Evolutionary conservation across 2,888 invertebrate genomes (phyloP).

Genomic region (Torymus tubicola): DNA sequence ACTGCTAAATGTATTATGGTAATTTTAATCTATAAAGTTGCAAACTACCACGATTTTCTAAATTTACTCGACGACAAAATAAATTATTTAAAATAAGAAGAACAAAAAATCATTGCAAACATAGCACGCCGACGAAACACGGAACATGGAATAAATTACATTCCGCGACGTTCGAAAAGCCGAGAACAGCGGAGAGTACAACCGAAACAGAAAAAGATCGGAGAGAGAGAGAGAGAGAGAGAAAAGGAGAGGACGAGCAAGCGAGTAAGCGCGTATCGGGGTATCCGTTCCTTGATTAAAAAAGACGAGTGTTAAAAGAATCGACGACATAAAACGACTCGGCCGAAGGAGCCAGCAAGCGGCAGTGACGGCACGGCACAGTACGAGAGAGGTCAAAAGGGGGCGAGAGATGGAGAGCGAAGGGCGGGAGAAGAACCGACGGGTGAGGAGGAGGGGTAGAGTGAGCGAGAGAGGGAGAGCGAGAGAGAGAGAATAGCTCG

Average conservation of each 20-base stretch:
- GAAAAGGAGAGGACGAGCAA: neutral
- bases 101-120: neutral
- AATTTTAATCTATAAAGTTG: too few relatives aligned
- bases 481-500: conserved; percentile 62
- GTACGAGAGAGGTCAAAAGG: conserved; percentile 15
- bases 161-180: conserved; percentile 19
- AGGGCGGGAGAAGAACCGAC: conserved; percentile 21
- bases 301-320: conserved; percentile 47
- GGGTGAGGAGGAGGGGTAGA: conserved; percentile 19
- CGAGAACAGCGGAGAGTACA: neutral
- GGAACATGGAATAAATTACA: conserved; percentile 34
- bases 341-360: conserved; percentile 16
- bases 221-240: neutral
- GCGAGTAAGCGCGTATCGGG: neutral
- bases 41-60: too few relatives aligned
- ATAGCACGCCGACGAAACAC: neutral
- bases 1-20: too few relatives aligned
- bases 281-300: conserved; percentile 48
- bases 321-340: conserved; percentile 43
- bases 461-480: conserved; percentile 23
- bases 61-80: too few relatives aligned
- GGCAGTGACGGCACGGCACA: neutral
- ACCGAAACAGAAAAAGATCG: neutral
- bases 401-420: conserved; percentile 1
- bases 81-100: neutral